Evolutionary conservation across 2,888 invertebrate genomes (phyloP).

Genomic region (Andrena camellia): DNA sequence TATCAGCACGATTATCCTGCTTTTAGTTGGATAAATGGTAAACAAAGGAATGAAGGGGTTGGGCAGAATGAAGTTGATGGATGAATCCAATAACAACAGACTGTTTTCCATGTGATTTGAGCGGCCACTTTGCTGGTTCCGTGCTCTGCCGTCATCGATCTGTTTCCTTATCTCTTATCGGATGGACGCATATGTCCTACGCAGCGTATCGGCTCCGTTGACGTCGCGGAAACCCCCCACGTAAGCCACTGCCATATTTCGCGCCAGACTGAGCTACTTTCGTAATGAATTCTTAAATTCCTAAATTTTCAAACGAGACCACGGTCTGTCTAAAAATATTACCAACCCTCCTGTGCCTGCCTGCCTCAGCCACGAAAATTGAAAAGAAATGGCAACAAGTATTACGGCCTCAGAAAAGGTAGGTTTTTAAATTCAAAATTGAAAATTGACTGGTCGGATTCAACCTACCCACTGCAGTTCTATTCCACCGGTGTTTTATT

Average conservation of each 20-base stretch:
- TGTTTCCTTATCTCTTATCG: conserved; percentile 65
- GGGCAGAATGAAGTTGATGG: conserved; percentile 49
- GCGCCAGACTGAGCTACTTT: too few species aligned
- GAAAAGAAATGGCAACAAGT: too few species aligned
- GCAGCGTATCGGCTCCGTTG: not conserved
- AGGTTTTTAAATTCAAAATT: too few species aligned
- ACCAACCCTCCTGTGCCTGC: too few species aligned
- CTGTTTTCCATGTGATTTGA: conserved; percentile 50
- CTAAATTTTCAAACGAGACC: too few species aligned
- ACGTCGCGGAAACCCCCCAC: not conserved
- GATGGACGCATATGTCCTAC: conserved; percentile 45
- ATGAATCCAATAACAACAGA: conserved; percentile 64
- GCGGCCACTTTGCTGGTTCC: conserved; percentile 27
- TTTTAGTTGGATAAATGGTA: conserved; percentile 52
- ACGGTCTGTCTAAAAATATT: too few species aligned
- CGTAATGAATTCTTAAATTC: too few species aligned
- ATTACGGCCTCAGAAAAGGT: too few species aligned
- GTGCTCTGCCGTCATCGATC: conserved; percentile 53
- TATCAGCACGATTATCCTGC: not conserved
- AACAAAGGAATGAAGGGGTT: conserved; percentile 40
- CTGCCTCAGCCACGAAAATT: too few species aligned
- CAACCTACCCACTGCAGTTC: too few species aligned
- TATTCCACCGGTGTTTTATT: too few species aligned
- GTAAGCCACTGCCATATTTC: not conserved
- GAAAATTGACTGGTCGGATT: too few species aligned